These are phyloP conservation scores for Eupithecia pulchellata DNA, from an alignment of 2,888 invertebrate genomes.

Conservation along the genomic window DNA sequence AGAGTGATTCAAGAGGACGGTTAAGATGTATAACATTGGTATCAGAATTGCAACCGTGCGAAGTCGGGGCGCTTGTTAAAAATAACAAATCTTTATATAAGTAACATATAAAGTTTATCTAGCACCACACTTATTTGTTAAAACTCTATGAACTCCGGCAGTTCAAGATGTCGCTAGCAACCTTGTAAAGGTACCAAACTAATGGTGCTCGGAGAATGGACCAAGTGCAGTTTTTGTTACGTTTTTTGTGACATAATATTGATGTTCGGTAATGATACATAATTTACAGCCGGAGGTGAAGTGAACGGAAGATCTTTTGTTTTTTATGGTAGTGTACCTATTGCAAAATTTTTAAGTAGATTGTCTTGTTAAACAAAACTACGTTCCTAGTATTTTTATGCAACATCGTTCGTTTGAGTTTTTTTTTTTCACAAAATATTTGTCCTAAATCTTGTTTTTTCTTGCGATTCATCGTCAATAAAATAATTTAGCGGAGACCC, in stretches of 20 bases:
- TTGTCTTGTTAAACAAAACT: not conserved
- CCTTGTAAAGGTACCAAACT: constrained; percentile 35
- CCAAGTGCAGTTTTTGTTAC: constrained; percentile 40
- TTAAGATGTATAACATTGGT: no score
- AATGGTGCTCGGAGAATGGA: constrained; percentile 39
- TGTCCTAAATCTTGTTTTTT: not conserved
- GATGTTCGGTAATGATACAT: constrained; percentile 34
- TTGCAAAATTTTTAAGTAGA: not conserved
- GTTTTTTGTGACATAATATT: constrained; percentile 46
- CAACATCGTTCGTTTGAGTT: not conserved
- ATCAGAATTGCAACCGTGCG: no score
- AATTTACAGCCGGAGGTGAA: constrained; percentile 23
- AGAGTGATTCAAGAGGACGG: no score
- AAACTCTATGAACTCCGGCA: not conserved
- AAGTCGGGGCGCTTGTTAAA: no score
- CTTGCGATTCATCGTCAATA: not conserved
- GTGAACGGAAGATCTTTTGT: constrained; percentile 27
- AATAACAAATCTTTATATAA: no score
- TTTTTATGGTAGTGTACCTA: not conserved
- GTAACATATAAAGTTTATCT: not conserved
- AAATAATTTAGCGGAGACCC: not conserved
- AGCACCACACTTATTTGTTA: not conserved
- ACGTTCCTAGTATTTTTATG: not conserved
- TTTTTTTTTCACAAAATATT: not conserved
- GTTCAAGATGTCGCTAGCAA: constrained; percentile 21